Conservation (phyloP, 2,113 vertebrate genomes). For the Axis porcinus region DNA sequence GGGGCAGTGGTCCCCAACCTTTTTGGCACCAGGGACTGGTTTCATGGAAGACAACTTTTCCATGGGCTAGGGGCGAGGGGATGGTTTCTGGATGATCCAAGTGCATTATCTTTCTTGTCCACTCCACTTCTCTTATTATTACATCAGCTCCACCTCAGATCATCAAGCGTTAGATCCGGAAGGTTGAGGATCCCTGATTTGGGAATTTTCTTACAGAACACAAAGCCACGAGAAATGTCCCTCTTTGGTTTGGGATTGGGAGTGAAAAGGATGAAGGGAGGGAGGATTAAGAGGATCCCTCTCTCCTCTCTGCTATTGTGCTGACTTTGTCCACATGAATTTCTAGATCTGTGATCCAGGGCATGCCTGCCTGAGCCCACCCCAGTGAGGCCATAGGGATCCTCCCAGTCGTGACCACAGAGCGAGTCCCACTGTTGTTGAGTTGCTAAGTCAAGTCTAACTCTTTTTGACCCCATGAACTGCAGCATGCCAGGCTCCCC, state of each 20-base stretch:
- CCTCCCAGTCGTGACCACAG: neutral
- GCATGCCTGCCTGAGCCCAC: accelerated
- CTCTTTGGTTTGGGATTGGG: neutral
- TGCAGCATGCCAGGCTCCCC: neutral
- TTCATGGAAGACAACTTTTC: neutral
- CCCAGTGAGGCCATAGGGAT: accelerated
- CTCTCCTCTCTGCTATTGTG: neutral
- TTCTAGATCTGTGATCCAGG: accelerated
- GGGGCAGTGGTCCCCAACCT: neutral
- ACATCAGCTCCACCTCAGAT: neutral
- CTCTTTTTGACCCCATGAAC: neutral
- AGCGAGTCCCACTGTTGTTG: neutral
- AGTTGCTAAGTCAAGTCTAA: neutral
- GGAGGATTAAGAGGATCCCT: too few relatives aligned
- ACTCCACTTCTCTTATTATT: neutral
- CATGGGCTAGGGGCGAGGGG: neutral
- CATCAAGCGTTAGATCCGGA: neutral
- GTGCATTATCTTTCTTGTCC: neutral
- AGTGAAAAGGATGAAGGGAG: neutral
- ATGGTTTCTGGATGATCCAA: neutral
- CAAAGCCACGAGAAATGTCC: neutral
- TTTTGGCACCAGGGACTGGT: neutral
- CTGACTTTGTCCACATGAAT: neutral
- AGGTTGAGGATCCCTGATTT: neutral
- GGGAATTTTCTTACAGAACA: neutral